A percentile compares a stretch with the other conserved stretches of the same genome.
These are phyloP conservation scores for Heterodera filipjevi DNA, from an alignment of 2,888 invertebrate species.

Conservation along the genomic window DNA sequence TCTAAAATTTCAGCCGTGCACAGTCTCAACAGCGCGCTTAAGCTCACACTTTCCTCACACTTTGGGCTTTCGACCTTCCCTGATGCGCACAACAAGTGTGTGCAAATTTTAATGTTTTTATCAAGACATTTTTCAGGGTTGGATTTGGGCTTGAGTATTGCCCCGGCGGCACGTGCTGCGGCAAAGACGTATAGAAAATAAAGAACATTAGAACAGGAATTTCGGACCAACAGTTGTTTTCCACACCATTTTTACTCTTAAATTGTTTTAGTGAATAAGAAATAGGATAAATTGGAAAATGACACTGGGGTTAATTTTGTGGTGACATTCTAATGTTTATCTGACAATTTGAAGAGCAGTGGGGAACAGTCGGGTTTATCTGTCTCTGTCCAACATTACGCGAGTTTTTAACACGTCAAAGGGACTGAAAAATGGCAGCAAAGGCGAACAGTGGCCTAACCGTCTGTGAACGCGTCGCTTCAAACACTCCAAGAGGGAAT, in stretches of 20 bases:
- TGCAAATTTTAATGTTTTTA: not conserved
- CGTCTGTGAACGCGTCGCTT: conserved; percentile 69
- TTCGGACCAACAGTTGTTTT: too few species aligned
- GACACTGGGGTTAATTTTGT: too few species aligned
- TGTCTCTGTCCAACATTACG: conserved; percentile 78
- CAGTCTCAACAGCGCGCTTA: conserved; percentile 53
- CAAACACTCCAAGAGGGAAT: conserved; percentile 87
- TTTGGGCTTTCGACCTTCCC: conserved; percentile 57
- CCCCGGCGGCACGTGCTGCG: conserved; percentile 19
- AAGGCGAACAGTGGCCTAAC: conserved; percentile 48
- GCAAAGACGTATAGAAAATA: not conserved
- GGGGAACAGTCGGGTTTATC: conserved; percentile 23
- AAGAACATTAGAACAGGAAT: too few species aligned
- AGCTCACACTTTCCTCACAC: conserved; percentile 60
- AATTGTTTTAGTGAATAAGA: too few species aligned
- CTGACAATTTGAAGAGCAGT: conserved; percentile 16
- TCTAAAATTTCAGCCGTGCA: conserved; percentile 63
- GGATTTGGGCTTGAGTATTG: too few species aligned
- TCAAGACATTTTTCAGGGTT: too few species aligned
- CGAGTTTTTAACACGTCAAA: conserved; percentile 94
- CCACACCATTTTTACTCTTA: too few species aligned
- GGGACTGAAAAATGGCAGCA: conserved; percentile 71
- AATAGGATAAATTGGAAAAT: too few species aligned
- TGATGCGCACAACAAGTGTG: conserved; percentile 68
- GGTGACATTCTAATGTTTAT: too few species aligned